These are phyloP conservation scores for Eulacestoma nigropectus DNA, from an alignment of 2,113 vertebrate species.

Conservation along the genomic window DNA sequence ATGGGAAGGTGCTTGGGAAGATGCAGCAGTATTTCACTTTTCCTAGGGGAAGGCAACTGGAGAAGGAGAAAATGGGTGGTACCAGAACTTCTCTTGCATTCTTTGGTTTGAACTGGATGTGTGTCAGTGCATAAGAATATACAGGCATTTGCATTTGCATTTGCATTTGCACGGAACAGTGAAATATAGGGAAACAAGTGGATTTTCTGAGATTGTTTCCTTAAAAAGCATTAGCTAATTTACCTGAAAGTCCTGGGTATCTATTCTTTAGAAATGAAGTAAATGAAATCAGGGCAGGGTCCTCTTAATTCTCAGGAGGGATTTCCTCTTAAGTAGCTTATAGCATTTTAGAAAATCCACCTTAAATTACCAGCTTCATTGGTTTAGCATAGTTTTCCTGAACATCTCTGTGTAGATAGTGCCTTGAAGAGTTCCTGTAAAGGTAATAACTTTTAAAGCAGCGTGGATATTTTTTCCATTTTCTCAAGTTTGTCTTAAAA, in stretches of 20 bases:
- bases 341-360: neutral
- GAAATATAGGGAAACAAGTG: neutral
- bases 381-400: neutral
- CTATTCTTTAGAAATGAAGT: neutral
- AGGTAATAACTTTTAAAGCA: neutral
- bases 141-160: no score
- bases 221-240: neutral
- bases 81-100: neutral
- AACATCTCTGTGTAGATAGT: neutral
- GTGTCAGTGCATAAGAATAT: neutral
- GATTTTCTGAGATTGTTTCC: neutral
- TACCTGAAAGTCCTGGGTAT: neutral
- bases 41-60: neutral
- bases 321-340: neutral
- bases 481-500: neutral
- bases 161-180: neutral
- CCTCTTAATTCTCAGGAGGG: neutral
- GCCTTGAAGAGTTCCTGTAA: neutral
- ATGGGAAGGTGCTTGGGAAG: neutral
- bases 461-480: neutral
- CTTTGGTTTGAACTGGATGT: neutral
- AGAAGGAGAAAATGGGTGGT: neutral
- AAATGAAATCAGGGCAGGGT: neutral
- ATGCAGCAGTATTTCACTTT: neutral
- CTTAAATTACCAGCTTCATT: neutral